These are phyloP conservation scores for Corythoichthys intestinalis DNA, from an alignment of 2,113 vertebrate species.

Conservation along the genomic window DNA sequence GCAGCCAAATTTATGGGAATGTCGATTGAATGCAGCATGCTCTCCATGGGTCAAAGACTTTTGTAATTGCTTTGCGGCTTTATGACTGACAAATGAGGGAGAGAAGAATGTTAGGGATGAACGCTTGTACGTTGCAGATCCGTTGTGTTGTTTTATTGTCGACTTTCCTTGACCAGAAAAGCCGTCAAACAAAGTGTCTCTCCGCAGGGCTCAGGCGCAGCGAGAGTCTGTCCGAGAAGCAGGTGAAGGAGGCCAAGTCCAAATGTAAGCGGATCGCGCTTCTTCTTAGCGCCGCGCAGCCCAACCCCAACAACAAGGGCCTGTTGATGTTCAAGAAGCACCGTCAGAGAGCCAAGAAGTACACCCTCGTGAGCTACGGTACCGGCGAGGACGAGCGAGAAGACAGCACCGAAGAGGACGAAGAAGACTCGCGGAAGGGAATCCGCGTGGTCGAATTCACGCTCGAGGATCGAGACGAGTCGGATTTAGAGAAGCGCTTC, in stretches of 20 bases:
- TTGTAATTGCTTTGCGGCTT: conserved; percentile 26
- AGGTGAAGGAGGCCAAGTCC: conserved; percentile 95
- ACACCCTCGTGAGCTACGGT: conserved; percentile 96
- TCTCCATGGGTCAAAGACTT: conserved; percentile 45
- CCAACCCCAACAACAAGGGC: conserved; percentile 93
- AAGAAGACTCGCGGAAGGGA: conserved; percentile 70
- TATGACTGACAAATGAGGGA: conserved; percentile 12
- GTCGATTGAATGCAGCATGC: conserved; percentile 24
- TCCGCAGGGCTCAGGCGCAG: conserved; percentile 85
- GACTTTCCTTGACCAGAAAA: conserved; percentile 1
- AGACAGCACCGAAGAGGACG: conserved; percentile 70
- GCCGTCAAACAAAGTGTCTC: conserved; percentile 9
- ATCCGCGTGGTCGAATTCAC: conserved; percentile 74
- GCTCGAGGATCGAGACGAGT: conserved; percentile 76
- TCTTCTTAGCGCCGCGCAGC: conserved; percentile 85
- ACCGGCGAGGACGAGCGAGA: conserved; percentile 82
- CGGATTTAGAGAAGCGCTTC: conserved; percentile 83
- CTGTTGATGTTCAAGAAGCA: conserved; percentile 98
- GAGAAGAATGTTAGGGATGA: neutral
- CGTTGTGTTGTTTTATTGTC: neutral
- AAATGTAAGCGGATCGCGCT: conserved; percentile 98
- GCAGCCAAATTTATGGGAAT: conserved; percentile 14
- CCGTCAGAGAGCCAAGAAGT: conserved; percentile 89
- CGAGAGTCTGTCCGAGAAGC: conserved; percentile 94
- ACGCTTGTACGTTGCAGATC: neutral